These are phyloP conservation scores for Lithobates sylvaticus DNA, from an alignment of 2,797 vertebrate species.

Conservation along the genomic window DNA sequence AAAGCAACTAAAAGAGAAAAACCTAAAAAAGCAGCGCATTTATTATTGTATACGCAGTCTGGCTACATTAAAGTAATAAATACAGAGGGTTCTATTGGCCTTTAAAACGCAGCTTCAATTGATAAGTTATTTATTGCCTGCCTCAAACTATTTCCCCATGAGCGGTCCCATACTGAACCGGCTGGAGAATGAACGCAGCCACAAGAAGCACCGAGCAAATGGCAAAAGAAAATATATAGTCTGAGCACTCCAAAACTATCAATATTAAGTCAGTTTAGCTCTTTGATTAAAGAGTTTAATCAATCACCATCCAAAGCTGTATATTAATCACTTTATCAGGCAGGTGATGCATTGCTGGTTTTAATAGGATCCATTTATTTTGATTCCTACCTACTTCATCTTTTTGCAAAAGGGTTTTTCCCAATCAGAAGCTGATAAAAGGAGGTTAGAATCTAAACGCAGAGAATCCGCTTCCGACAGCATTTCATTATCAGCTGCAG, in stretches of 20 bases:
- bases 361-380: conserved; percentile 99
- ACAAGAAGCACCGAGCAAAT: conserved; percentile 74
- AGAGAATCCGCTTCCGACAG: conserved; percentile 77
- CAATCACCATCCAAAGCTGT: conserved; percentile 97
- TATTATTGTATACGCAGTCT: no score
- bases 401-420: conserved; percentile 89
- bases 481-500: conserved; percentile 88
- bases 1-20: no score
- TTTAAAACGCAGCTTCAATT: conserved; percentile 1
- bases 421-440: conserved; percentile 95
- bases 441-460: conserved; percentile 74
- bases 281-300: conserved; percentile 99
- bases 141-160: conserved; percentile 36
- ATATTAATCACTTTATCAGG: conserved; percentile 99
- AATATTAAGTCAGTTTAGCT: conserved; percentile 90
- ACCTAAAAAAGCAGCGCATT: no score
- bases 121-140: conserved; percentile 52
- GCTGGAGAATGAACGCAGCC: conserved; percentile 23
- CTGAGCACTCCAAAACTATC: conserved; percentile 82
- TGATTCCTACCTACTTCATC: conserved; percentile 98
- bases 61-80: neutral
- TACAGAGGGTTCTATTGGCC: neutral
- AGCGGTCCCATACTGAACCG: conserved; percentile 27
- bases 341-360: conserved; percentile 99
- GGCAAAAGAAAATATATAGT: conserved; percentile 77